A percentile compares a stretch with the other conserved stretches of the same genome.
Conservation (phyloP, 2,888 invertebrate genomes). For the Orthosia gracilis region DNA sequence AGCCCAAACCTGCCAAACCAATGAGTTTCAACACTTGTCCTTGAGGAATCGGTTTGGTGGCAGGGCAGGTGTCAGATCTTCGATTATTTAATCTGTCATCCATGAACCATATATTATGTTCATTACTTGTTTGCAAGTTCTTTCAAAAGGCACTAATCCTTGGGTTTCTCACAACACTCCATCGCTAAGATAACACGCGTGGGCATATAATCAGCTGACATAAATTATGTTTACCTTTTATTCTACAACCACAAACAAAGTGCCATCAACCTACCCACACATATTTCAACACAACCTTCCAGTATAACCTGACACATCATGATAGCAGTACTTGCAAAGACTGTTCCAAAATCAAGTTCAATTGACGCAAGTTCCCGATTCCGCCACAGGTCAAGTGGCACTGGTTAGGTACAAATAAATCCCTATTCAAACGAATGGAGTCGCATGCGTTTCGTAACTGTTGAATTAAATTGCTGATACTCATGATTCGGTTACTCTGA, state of each 20-base stretch:
- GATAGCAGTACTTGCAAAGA: not conserved
- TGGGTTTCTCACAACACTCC: constrained; percentile 5
- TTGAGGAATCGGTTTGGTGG: not conserved
- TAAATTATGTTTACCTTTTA: constrained; percentile 41
- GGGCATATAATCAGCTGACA: constrained; percentile 45
- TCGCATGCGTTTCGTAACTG: constrained; percentile 69
- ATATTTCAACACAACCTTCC: constrained; percentile 35
- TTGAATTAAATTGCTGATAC: constrained; percentile 68
- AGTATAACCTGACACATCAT: constrained; percentile 6
- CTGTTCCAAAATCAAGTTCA: not conserved
- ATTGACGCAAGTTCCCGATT: not conserved
- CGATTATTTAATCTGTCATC: not conserved
- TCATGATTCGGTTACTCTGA: constrained; percentile 59
- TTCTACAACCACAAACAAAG: constrained; percentile 43
- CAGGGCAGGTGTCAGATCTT: too few species aligned
- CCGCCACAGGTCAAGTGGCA: constrained; percentile 21
- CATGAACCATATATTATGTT: not conserved
- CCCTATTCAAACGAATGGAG: constrained; percentile 66
- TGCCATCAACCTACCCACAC: constrained; percentile 48
- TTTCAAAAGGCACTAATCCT: constrained; percentile 9
- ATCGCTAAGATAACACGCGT: constrained; percentile 25
- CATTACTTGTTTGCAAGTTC: not conserved
- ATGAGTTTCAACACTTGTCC: not conserved
- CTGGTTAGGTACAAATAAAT: constrained; percentile 60
- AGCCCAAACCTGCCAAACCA: too few species aligned